Evolutionary conservation across 30 jellyfish, hydroid and myxozoan species (phyloP), one percentile per base, ranked within the genome.

Genomic region (Aurelia aurita): DNA sequence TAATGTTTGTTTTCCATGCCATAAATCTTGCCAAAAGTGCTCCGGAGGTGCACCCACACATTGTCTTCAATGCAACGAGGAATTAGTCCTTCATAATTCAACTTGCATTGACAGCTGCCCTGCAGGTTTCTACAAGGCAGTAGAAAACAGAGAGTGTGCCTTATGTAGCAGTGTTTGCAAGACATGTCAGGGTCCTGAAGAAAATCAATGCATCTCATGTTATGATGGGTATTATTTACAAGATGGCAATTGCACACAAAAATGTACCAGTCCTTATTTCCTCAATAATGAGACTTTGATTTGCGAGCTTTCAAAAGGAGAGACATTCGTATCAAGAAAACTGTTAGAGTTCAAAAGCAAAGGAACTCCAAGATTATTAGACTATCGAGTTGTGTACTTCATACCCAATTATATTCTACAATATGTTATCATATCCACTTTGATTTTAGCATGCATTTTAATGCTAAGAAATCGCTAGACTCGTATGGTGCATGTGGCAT

Each of bases 1-100:
- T 55, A 62, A 55, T 72, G 81, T 55, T 11, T 95, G 99, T 76
- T 46, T 46, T 10, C 61, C 57, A 21, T 95, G 99, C 58, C 96
- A 89, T 59, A 22, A 44, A 12, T 70, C 97, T 8, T 89, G 97
- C 58, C 80, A 51, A 10, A 60, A 91, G 5, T 89, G 97, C 49
- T 72, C 20, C 44, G 97, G 97, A 19, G 73, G 44, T 5, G 23
- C 20, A 22, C 73, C 74, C 6, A 35, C 79, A 7, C 67, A 80
- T 45, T 89, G 97, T 49, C 58, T 46, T 16, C 60, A 62, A 14
- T 89, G 97, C 60, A 55, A 22, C 45, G 89, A 84, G 18, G 34
- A 21, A 25, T 55, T 68, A 15, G 77, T 64, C 9, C 75, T 89
- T 15, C 45, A 53, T 59, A 74, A 89, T 34, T 46, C 84, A 16